Evolutionary conservation across 2,113 vertebrate species (phyloP).

Genomic region (Mustelus asterias): DNA sequence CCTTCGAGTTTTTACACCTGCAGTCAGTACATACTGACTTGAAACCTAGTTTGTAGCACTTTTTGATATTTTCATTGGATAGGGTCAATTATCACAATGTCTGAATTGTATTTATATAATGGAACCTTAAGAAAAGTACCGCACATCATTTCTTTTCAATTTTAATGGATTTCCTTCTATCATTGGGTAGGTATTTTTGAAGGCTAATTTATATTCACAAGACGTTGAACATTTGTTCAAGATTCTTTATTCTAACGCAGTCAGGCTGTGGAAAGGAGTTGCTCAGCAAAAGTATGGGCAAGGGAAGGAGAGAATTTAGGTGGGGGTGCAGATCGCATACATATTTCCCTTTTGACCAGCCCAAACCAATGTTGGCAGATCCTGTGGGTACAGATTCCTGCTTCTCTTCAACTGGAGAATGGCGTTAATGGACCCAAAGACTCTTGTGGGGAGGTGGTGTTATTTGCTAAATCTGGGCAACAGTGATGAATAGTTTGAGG

Average conservation of each 20-base stretch:
- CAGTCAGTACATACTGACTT: neutral
- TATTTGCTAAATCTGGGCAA: neutral
- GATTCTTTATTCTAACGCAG: neutral
- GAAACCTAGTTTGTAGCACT: neutral
- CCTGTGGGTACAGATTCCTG: neutral
- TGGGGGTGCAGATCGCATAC: neutral
- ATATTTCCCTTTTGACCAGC: neutral
- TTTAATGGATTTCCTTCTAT: neutral
- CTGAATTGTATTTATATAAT: neutral
- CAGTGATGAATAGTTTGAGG: neutral
- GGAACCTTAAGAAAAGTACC: neutral
- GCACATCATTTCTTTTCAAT: neutral
- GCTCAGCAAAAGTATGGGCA: too few relatives aligned
- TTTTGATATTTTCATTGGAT: neutral
- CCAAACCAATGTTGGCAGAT: neutral
- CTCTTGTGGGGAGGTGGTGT: neutral
- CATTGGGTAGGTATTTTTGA: neutral
- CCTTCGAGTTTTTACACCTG: neutral
- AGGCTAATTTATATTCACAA: neutral
- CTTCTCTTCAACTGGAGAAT: neutral
- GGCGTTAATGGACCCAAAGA: neutral
- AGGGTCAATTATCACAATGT: neutral
- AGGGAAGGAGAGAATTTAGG: neutral
- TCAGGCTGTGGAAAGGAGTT: neutral
- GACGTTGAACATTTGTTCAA: neutral